A percentile compares a stretch with the other conserved stretches of the same genome.
These are phyloP conservation scores for Muscicapa adusta DNA, from an alignment of 2,113 vertebrate genomes.

Conservation along the genomic window DNA sequence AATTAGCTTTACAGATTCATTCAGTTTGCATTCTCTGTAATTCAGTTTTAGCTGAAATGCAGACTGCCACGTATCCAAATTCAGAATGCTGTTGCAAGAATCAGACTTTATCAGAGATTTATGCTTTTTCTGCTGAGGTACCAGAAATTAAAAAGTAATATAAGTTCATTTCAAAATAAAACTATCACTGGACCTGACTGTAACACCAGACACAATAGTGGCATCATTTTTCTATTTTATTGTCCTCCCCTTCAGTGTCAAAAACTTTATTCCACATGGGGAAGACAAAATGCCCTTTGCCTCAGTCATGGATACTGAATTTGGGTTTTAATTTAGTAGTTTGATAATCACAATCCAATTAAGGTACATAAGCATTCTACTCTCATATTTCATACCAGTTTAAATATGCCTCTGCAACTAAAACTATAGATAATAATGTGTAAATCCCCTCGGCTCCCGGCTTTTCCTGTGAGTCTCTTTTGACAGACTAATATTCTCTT, in stretches of 20 bases:
- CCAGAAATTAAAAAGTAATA: background rate
- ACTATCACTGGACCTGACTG: background rate
- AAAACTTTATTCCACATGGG: background rate
- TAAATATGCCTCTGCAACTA: background rate
- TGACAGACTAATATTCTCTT: background rate
- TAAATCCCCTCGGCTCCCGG: background rate
- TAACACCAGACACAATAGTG: background rate
- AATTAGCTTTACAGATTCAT: background rate
- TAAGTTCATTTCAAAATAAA: background rate
- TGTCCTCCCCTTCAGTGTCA: background rate
- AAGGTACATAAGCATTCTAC: background rate
- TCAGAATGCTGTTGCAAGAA: background rate
- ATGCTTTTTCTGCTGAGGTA: background rate
- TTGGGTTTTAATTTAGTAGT: background rate
- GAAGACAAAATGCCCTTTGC: background rate
- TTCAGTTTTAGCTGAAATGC: background rate
- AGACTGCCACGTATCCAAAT: background rate
- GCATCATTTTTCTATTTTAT: background rate
- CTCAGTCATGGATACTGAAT: background rate
- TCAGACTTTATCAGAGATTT: background rate
- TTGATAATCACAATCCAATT: background rate
- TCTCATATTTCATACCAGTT: background rate
- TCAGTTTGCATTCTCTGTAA: background rate
- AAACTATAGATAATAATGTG: background rate
- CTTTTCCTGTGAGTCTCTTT: background rate